phyloP scores from a whole-genome alignment of 2,888 invertebrate species.

The Monoplex corrugatus region DNA sequence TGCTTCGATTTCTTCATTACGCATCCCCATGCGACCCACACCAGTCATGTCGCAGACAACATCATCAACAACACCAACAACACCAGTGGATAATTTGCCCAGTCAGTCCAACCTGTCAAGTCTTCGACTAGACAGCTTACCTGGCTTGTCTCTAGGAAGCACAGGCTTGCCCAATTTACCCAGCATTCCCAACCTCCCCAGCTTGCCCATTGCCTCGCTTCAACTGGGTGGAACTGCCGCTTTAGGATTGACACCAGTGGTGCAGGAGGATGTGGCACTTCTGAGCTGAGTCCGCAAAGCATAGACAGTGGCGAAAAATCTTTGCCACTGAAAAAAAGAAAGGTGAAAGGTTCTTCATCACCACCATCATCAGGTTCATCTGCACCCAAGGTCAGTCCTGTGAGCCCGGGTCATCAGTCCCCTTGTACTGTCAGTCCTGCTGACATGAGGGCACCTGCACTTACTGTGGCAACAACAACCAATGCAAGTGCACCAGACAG shows the following conservation, averaged over 20 bases:
- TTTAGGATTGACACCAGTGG: neutral
- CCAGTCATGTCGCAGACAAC: neutral
- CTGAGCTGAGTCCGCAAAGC: conserved; percentile 28
- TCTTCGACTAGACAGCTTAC: conserved; percentile 38
- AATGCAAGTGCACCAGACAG: neutral
- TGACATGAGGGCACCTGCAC: neutral
- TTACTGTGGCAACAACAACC: neutral
- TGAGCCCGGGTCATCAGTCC: conserved; percentile 18
- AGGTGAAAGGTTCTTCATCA: conserved; percentile 36
- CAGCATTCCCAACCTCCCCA: conserved; percentile 53
- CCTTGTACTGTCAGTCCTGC: conserved; percentile 35
- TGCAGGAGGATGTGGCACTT: neutral
- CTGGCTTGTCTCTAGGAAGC: conserved; percentile 36
- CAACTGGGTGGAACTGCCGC: conserved; percentile 44
- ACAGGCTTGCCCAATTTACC: conserved; percentile 34
- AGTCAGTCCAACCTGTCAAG: neutral
- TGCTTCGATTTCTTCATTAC: neutral
- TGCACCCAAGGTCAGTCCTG: conserved; percentile 9
- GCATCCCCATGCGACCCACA: neutral
- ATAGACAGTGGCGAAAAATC: conserved; percentile 56
- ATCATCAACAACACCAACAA: neutral
- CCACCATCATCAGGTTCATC: neutral
- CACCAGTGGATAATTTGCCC: neutral
- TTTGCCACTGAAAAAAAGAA: conserved; percentile 56
- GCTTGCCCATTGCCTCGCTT: conserved; percentile 54